Conservation (phyloP, 2,888 invertebrate species). For the Agriopis leucophaearia region DNA sequence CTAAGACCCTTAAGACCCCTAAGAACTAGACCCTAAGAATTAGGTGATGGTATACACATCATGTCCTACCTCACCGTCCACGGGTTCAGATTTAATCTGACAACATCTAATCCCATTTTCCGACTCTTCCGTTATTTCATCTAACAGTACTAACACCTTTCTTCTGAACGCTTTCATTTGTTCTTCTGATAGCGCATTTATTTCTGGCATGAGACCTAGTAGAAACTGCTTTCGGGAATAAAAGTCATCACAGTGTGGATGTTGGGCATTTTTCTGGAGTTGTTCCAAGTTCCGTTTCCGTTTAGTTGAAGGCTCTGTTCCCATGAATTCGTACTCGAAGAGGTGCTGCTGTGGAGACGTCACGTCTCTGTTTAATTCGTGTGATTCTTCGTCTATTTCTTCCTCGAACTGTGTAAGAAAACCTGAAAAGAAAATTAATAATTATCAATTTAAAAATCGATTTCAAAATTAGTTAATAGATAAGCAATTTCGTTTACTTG, state of each 20-base stretch:
- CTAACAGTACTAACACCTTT: constrained; percentile 56
- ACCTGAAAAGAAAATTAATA: not conserved
- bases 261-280: constrained; percentile 1
- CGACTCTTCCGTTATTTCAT: constrained; percentile 50
- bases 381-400: constrained; percentile 51
- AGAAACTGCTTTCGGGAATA: constrained; percentile 47
- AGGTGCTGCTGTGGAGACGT: constrained; percentile 40
- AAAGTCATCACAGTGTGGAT: not conserved
- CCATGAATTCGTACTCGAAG: constrained; percentile 41
- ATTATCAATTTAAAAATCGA: too few relatives aligned
- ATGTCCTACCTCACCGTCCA: not conserved
- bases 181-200: constrained; percentile 55
- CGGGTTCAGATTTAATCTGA: constrained; percentile 24
- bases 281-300: constrained; percentile 39
- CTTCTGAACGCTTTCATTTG: constrained; percentile 62
- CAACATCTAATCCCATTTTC: not conserved
- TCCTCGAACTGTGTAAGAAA: constrained; percentile 43
- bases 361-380: constrained; percentile 31
- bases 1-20: too few relatives aligned
- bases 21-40: not conserved
- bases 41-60: constrained; percentile 14
- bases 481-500: too few relatives aligned
- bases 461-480: too few relatives aligned
- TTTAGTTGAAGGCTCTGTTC: constrained; percentile 30
- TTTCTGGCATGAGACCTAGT: constrained; percentile 59